Evolutionary conservation across 2,797 vertebrate species (phyloP), one percentile per base, ranked within the genome.

Genomic region (Benthosema pterotum): DNA sequence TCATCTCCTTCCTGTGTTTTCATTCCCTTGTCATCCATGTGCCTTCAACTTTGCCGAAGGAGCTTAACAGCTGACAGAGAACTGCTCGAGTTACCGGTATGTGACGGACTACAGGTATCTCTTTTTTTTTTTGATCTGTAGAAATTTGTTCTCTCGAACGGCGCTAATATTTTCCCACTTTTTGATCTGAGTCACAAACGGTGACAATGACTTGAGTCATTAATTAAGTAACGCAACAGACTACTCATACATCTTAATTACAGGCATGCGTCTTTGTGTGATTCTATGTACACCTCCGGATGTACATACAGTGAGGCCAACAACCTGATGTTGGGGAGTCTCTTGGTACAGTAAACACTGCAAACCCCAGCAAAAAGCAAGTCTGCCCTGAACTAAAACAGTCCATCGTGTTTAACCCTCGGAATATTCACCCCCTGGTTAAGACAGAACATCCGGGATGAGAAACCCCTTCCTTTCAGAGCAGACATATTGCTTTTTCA

Each of bases 401-500:
- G 48, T 49, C 47, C 53, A 2, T 7, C 8, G 28, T 32, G 28
- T 32, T 32, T 5, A 32, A 7, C 3, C 9, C 5, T 2, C 4
- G 32, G 8, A 38, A 9, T 38, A 38, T 38, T 9, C 32, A 38
- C 32, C 32, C n/a, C n/a, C n/a, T n/a, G n/a, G 32, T 38, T 38
- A 11, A 38, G 5, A 38, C 32, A 7, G 28, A 38, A 9, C 32
- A 38, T 38, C 67, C 42, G 45, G 77, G 57, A 76, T 43, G 46
- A 9, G 42, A 60, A 70, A 52, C 5, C 28, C 50, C 71, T 52
- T 62, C n/a, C n/a, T n/a, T n/a, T 59, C 56, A 64, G 67, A 72
- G 83, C 70, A 77, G 78, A 85, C 70, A 61, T 89, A 89, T 89
- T 89, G 85, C 85, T 86, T 85, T 77, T 83, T 77, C 69, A 75